Evolutionary conservation across 1,140 invertebrate genomes (phyloP), one percentile per base, ranked within the genome.

Genomic region (Drosophila serrata): DNA sequence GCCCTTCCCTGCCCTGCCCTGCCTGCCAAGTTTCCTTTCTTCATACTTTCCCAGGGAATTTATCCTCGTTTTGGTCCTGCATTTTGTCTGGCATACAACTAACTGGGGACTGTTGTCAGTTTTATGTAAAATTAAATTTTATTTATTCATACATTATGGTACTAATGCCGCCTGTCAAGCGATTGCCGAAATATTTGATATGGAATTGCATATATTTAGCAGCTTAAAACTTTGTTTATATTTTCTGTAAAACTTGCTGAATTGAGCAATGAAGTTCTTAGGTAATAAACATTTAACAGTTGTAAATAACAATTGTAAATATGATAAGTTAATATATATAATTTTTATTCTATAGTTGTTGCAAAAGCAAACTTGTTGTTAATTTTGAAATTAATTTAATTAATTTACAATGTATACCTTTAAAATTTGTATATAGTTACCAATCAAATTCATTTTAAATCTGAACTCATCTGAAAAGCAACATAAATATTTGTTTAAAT

Each of bases 91-190:
- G 19, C 33, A 1, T 1, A 55, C 33, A 55, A 55, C 49, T 53
- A 53, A 35, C 51, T 24, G 59, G 67, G 73, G 74, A 78, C 51
- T 78, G 57, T 81, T 86, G 84, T 79, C 65, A 87, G 82, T 82
- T 86, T 79, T 88, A 64, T 59, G 84, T 79, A 82, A 86, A 86
- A 86, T 86, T 88, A 88, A 86, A 88, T 86, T 88, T 86, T 86
- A 86, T 88, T 86, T 86, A 86, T 86, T 86, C 79, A 86, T 86
- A 75, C 61, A 79, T 82, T 87, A 82, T 69, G 68, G 57, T 68
- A 79, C 81, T 87, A 82, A 87, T 82, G 56, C 49, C 31, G 56
- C 59, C 45, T 84, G 69, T 39, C 58, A 22, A 61, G 57, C 81
- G 56, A 79, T 79, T 79, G 49, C 12, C 17, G 22, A 57, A 37